Base-by-base conservation (phyloP, 2,113 vertebrate genomes). In the Ailuropoda melanoleuca region DNA sequence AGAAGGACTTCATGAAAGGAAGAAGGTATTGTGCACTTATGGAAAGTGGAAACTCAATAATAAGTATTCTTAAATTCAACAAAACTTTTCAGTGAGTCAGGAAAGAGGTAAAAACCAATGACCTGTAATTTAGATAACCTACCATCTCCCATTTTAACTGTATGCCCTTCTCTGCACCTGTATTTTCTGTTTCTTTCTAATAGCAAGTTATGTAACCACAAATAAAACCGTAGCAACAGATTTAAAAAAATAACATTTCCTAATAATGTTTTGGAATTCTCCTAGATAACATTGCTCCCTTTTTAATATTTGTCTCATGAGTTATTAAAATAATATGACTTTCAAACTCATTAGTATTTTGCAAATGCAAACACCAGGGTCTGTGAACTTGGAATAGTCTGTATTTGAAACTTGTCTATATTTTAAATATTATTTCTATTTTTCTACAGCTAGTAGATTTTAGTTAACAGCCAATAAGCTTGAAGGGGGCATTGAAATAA, bases 331-430 rank as follows among this genome's bases (percentile, higher is more conserved):
- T 74, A 81, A 96, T 53, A 7, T 89, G 62, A 85, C 18, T 82
- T 90, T 93, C 77, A 88, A 95, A 72, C 8, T 70, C 11, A 60
- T 92, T 84, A 93, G 19, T 77, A 77, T 77, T 96, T 81, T 93
- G 3, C 6, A 96, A 87, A 74, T 50, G 8, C 34, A 88, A 77
- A 31, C n/a, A 82, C 11, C 8, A 86, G 14, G 50, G 62, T 91
- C 5, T 88, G 4, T 46, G 37, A 88, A 56, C 13, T 75, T 74
- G 18, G 85, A 29, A 50, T 3, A 88, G 26, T 78, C 39, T 94
- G 0, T 58, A 77, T 92, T 83, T 64, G 8, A 95, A 75, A 90
- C 3, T 0, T 77, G n/a, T 48, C 18, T 93, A 77, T 72, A 93
- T 96, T 78, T 39, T 4, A 96, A 89, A 66, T 53, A 82, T 72